Conservation (phyloP, 2,113 vertebrate genomes). For the Motacilla tschutschensis region DNA sequence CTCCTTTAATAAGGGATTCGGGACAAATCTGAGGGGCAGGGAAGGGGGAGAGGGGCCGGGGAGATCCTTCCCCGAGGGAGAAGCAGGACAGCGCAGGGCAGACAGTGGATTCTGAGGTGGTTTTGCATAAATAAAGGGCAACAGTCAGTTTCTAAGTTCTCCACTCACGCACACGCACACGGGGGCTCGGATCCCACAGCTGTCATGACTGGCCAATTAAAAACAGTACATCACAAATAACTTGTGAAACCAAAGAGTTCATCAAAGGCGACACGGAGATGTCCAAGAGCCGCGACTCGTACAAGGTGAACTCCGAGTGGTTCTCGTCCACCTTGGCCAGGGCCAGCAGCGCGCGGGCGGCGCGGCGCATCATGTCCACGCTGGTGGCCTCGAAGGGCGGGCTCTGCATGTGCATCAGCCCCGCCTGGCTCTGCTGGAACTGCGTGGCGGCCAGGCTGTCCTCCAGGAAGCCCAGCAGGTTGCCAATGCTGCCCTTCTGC, state of each 20-base stretch:
- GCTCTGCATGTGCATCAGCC: slow-evolving; percentile 93
- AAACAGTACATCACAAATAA: slow-evolving; percentile 99
- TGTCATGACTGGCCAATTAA: slow-evolving; percentile 99
- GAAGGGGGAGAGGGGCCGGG: slow-evolving; percentile 51
- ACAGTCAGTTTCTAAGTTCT: slow-evolving; percentile 94
- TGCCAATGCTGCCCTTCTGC: slow-evolving; percentile 96
- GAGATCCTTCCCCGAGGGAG: slow-evolving; percentile 80
- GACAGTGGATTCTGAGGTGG: slow-evolving; percentile 95
- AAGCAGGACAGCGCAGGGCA: slow-evolving; percentile 87
- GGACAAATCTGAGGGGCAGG: slow-evolving; percentile 69
- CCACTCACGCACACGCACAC: slow-evolving; percentile 90
- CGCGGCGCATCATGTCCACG: slow-evolving; percentile 99
- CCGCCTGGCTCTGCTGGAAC: slow-evolving; percentile 95
- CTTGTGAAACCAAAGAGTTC: slow-evolving; percentile 98
- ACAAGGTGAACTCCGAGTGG: slow-evolving; percentile 98
- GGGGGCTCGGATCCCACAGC: slow-evolving; percentile 87
- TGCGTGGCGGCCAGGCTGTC: slow-evolving; percentile 97
- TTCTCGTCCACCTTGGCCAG: slow-evolving; percentile 98
- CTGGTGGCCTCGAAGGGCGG: slow-evolving; percentile 96
- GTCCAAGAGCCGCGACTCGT: slow-evolving; percentile 98
- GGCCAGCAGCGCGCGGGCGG: slow-evolving; percentile 93
- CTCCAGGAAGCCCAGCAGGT: slow-evolving; percentile 95
- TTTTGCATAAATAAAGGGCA: slow-evolving; percentile 99
- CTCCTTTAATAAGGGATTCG: slow-evolving; percentile 83
- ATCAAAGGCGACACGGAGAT: slow-evolving; percentile 97